A percentile compares a stretch with the other conserved stretches of the same genome.
phyloP scores from a whole-genome alignment of 2,888 invertebrate species.

The Xylota segnis region DNA sequence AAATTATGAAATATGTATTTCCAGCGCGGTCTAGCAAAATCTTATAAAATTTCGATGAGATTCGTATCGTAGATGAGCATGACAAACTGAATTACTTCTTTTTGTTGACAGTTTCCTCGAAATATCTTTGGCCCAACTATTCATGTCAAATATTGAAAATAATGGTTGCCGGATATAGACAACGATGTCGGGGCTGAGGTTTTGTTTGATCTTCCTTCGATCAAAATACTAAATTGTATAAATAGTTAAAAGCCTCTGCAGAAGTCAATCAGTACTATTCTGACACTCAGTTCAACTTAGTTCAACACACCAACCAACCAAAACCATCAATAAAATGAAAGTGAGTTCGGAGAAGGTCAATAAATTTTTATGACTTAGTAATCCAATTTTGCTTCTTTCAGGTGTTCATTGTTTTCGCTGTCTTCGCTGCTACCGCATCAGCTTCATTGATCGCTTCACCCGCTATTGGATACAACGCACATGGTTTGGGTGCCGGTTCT shows the following conservation, averaged over 20 bases:
- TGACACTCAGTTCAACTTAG: conserved; percentile 32
- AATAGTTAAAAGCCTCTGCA: conserved; percentile 6
- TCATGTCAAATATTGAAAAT: no score
- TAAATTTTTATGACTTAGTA: neutral
- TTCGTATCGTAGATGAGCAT: no score
- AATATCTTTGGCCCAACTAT: no score
- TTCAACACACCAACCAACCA: neutral
- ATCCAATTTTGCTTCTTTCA: conserved; percentile 5
- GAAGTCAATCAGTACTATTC: conserved; percentile 23
- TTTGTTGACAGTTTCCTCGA: no score
- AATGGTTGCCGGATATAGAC: conserved; percentile 1
- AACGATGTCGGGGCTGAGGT: neutral
- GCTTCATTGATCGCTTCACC: conserved; percentile 30
- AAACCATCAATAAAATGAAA: conserved; percentile 31
- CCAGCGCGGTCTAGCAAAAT: no score
- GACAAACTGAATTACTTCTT: no score
- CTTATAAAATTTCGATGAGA: no score
- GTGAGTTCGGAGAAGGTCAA: conserved; percentile 25
- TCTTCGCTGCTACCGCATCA: conserved; percentile 41
- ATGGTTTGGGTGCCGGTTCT: conserved; percentile 23
- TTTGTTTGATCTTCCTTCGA: neutral
- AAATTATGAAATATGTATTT: no score
- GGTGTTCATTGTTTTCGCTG: conserved; percentile 38
- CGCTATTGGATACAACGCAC: conserved; percentile 1
- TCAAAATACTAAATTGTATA: conserved; percentile 25